Base-by-base conservation (phyloP, 2,113 vertebrate genomes). In the Anas platyrhynchos region DNA sequence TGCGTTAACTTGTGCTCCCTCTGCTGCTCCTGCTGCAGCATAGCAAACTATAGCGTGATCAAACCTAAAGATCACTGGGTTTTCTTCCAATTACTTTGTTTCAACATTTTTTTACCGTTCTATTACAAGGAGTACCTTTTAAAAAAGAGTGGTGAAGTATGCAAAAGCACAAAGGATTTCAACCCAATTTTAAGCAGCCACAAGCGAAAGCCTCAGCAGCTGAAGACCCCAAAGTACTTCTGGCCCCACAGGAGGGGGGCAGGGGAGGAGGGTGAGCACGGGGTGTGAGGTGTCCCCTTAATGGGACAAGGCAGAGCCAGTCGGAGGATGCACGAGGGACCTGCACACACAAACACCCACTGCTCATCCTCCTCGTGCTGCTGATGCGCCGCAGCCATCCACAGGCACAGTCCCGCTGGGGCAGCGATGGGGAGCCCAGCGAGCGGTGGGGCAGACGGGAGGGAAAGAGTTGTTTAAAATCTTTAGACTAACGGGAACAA, bases 1-100 rank as follows among this genome's bases (percentile, higher is more conserved):
- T 89, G 93, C 48, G 71, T 93, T 97, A 95, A 85, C 96, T 96
- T 96, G 92, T 96, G 96, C 96, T 97, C 96, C 96, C 96, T 96
- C 96, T 97, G 93, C 94, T 97, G 96, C 93, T 94, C 50, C 86
- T 6, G n/a, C 86, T 43, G 96, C 77, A 89, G 92, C 25, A 97
- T 75, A 96, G 93, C 96, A 97, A 91, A 96, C 62, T 11, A 62
- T 59, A 67, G 81, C 54, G 62, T 38, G 54, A 66, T 62, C 6
- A 1, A 11, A 11, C 54, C n/a, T 46, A 13, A 50, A 50, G 21
- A 91, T 63, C 13, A 1, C 50, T 11, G 14, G 8, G 36, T 21
- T 38, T 69, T 34, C 88, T 91, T 59, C 59, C 86, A 52, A 5
- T 26, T 0, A 0, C 62, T 63, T 46, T 13, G 10, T 3, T 43